phyloP scores from a whole-genome alignment of 2,797 vertebrate genomes.

The Rhodeus uyekii region DNA sequence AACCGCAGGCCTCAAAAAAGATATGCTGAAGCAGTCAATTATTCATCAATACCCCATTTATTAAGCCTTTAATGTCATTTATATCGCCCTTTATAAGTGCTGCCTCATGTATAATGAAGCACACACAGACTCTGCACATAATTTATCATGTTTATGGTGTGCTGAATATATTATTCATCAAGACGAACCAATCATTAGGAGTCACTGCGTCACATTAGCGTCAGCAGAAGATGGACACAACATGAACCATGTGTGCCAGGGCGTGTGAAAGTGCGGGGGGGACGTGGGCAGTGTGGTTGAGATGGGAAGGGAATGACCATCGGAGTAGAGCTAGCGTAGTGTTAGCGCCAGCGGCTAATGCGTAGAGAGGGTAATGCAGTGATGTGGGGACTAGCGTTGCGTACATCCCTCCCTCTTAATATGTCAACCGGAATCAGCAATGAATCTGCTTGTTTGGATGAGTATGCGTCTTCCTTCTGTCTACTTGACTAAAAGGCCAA shows the following conservation, averaged over 20 bases:
- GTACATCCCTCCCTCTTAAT: slow-evolving; percentile 37
- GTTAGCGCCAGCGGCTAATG: slow-evolving; percentile 39
- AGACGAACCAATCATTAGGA: slow-evolving; percentile 69
- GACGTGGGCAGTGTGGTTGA: slow-evolving; percentile 48
- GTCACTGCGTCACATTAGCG: slow-evolving; percentile 76
- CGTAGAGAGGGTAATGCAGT: slow-evolving; percentile 54
- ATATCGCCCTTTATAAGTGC: slow-evolving; percentile 70
- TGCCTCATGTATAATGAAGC: slow-evolving; percentile 78
- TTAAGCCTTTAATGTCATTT: slow-evolving; percentile 76
- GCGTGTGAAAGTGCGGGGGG: slow-evolving; percentile 41
- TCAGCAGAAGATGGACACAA: slow-evolving; percentile 72
- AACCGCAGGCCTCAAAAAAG: slow-evolving; percentile 45
- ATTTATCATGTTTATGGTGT: slow-evolving; percentile 79
- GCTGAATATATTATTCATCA: slow-evolving; percentile 76
- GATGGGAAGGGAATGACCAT: slow-evolving; percentile 65
- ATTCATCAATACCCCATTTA: slow-evolving; percentile 81
- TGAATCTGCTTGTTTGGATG: slow-evolving; percentile 16
- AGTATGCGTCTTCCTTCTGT: slow-evolving; percentile 28
- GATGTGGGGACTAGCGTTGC: slow-evolving; percentile 27
- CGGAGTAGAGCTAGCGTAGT: slow-evolving; percentile 56
- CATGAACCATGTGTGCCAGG: slow-evolving; percentile 63
- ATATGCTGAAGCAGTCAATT: slow-evolving; percentile 72
- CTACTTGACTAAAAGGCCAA: slow-evolving; percentile 52
- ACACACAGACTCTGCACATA: slow-evolving; percentile 68
- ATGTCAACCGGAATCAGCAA: slow-evolving; percentile 50